Percentiles rank a stretch among this genome's conserved stretches.
These are phyloP conservation scores for Limnephilus auricula DNA, from an alignment of 2,888 invertebrate genomes.

Conservation along the genomic window DNA sequence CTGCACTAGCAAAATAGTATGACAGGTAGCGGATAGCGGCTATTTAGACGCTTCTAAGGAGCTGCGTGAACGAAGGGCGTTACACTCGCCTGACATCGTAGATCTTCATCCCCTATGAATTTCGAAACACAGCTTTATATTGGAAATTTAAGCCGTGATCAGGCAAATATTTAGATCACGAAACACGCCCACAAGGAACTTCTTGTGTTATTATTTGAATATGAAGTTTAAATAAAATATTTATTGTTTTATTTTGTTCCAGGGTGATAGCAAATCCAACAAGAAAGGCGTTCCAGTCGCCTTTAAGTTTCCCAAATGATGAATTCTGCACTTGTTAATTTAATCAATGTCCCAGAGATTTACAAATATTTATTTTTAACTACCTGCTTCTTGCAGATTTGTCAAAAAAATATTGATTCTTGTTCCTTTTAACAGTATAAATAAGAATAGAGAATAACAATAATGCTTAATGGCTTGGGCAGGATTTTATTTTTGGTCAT, in stretches of 20 bases:
- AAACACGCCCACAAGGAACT: no score
- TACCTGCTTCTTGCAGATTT: neutral
- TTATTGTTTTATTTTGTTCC: constrained; percentile 73
- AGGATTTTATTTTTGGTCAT: neutral
- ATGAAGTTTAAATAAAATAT: neutral
- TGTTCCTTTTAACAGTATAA: neutral
- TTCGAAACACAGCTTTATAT: no score
- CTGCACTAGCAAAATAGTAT: no score
- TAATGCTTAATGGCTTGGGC: neutral
- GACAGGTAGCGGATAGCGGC: no score
- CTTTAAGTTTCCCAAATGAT: constrained; percentile 81
- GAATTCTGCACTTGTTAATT: neutral
- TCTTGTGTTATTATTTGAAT: no score
- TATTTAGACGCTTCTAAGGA: no score
- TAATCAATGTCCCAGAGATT: neutral
- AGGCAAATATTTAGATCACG: no score
- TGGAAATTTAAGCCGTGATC: no score
- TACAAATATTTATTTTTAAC: neutral
- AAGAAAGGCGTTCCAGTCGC: constrained; percentile 80
- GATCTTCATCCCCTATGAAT: no score
- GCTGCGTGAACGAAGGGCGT: no score
- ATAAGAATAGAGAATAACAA: neutral
- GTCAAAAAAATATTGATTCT: neutral
- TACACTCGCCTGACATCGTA: no score
- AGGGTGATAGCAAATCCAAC: constrained; percentile 78